Percentiles rank a stretch among this genome's conserved stretches.
Conservation (phyloP, 2,113 vertebrate genomes). For the human region DNA sequence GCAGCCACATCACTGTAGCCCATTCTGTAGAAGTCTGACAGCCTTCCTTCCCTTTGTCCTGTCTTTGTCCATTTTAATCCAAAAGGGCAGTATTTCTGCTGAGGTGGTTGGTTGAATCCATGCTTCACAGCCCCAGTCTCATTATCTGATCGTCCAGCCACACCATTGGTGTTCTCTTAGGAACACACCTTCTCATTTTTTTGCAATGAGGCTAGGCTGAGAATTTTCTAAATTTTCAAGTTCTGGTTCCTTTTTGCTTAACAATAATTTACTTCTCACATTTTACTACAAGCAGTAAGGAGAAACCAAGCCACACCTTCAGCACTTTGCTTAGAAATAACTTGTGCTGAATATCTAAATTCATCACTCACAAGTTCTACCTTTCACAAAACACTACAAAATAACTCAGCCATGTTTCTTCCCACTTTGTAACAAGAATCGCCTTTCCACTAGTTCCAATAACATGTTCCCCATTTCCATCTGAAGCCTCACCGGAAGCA, state of each 20-base stretch:
- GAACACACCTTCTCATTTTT: neutral
- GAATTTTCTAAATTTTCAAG: neutral
- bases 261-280: neutral
- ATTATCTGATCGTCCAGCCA: neutral
- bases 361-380: neutral
- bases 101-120: neutral
- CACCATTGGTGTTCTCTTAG: neutral
- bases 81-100: neutral
- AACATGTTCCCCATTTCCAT: neutral
- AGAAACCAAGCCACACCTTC: neutral
- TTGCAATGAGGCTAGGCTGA: neutral
- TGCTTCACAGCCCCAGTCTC: neutral
- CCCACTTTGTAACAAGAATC: neutral
- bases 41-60: neutral
- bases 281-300: neutral
- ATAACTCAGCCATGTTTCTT: neutral
- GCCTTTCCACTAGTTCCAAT: neutral
- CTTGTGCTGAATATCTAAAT: neutral
- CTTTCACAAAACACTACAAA: neutral
- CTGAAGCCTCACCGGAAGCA: neutral
- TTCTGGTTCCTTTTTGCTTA: neutral
- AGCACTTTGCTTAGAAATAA: neutral
- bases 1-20: neutral
- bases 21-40: neutral
- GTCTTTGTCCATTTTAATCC: neutral